Evolutionary conservation across 2,113 vertebrate species (phyloP).

Genomic region (Lanius ludovicianus): DNA sequence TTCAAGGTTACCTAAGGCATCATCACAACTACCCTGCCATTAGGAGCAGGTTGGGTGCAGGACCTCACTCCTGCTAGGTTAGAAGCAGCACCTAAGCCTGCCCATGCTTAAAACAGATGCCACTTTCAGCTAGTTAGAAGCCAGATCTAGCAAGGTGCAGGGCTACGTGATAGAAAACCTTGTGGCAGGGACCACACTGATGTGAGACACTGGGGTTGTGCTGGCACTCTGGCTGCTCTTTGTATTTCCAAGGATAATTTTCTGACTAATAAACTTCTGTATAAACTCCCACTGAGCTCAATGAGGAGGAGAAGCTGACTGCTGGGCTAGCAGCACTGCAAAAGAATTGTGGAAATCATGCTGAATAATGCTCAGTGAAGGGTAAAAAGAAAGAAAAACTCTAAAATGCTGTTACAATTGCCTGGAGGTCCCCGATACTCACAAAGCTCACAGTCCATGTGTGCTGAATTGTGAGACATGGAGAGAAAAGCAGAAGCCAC

Average conservation of each 20-base stretch:
- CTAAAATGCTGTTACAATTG: neutral
- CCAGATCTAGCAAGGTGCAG: rapidly evolving
- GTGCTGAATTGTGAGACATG: neutral
- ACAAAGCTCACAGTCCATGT: neutral
- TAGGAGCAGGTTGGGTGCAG: rapidly evolving
- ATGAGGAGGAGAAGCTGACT: neutral
- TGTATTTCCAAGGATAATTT: neutral
- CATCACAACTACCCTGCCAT: neutral
- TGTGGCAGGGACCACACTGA: rapidly evolving
- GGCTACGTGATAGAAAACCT: neutral
- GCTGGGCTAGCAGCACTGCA: neutral
- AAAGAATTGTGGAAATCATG: neutral
- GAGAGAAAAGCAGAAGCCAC: neutral
- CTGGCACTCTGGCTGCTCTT: neutral
- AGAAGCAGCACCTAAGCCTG: neutral
- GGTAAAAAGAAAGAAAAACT: neutral
- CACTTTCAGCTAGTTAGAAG: neutral
- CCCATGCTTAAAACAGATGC: neutral
- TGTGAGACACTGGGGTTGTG: neutral
- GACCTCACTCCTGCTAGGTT: neutral
- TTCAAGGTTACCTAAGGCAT: neutral
- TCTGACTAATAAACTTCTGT: neutral
- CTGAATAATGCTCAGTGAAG: neutral
- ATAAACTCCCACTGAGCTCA: neutral
- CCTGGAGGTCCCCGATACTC: rapidly evolving